Percentiles rank a stretch among this genome's conserved stretches.
phyloP scores from a whole-genome alignment of 2,113 vertebrate species.

The Oostethus manadensis region DNA sequence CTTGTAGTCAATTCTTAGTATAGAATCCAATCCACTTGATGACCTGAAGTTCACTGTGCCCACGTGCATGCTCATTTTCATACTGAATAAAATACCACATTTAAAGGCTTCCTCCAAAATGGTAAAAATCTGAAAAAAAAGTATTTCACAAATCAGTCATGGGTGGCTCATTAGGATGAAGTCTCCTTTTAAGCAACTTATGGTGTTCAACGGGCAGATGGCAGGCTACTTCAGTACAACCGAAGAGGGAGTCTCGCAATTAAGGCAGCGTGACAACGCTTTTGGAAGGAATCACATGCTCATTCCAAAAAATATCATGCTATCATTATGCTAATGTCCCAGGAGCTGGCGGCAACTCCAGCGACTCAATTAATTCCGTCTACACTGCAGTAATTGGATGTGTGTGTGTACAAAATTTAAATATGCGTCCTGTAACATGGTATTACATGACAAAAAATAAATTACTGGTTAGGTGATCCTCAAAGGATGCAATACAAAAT shows the following conservation, averaged over 20 bases:
- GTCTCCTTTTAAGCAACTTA: slow-evolving; percentile 32
- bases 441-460: not conserved
- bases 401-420: not conserved
- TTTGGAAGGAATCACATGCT: slow-evolving; percentile 37
- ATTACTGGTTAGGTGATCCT: not conserved
- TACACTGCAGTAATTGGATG: slow-evolving; percentile 20
- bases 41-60: slow-evolving; percentile 4
- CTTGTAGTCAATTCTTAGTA: slow-evolving; percentile 5
- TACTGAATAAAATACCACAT: slow-evolving; percentile 1
- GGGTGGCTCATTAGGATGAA: slow-evolving; percentile 9
- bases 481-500: slow-evolving; percentile 1
- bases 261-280: slow-evolving; percentile 36
- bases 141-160: not conserved
- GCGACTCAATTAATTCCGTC: slow-evolving; percentile 30
- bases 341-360: slow-evolving; percentile 22
- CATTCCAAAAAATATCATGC: slow-evolving; percentile 35
- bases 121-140: slow-evolving; percentile 1
- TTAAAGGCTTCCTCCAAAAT: not conserved
- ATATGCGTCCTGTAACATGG: not conserved
- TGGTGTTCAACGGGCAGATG: slow-evolving; percentile 48
- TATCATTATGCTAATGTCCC: slow-evolving; percentile 48
- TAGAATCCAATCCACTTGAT: slow-evolving; percentile 23
- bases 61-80: slow-evolving; percentile 12
- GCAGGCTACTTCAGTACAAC: slow-evolving; percentile 42
- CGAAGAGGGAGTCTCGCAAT: slow-evolving; percentile 18